A percentile compares a stretch with the other conserved stretches of the same genome.
Conservation (phyloP, 2,888 invertebrate species). For the Taenaris catops region DNA sequence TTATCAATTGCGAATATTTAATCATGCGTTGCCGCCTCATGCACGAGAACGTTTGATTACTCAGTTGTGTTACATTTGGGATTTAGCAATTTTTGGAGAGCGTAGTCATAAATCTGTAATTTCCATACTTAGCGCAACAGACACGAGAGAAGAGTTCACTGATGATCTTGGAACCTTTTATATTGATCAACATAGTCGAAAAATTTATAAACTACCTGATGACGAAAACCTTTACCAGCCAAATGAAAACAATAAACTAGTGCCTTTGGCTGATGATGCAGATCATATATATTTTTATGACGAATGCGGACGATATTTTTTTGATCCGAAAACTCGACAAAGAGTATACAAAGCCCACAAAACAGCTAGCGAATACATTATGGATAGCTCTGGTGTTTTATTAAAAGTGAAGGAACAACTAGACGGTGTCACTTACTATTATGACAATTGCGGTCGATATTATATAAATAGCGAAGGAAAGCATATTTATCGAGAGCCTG, state of each 20-base stretch:
- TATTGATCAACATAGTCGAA: conserved; percentile 58
- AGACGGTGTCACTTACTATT: conserved; percentile 55
- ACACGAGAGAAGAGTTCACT: conserved; percentile 54
- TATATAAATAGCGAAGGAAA: conserved; percentile 57
- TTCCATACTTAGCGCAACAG: conserved; percentile 59
- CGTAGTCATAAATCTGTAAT: conserved; percentile 55
- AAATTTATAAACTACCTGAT: conserved; percentile 55
- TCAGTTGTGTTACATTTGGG: conserved; percentile 62
- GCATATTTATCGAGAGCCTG: conserved; percentile 59
- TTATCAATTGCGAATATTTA: conserved; percentile 60
- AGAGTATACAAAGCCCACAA: conserved; percentile 60
- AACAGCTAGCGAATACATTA: conserved; percentile 63
- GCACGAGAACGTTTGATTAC: conserved; percentile 58
- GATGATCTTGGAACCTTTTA: conserved; percentile 60
- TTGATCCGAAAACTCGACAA: conserved; percentile 48
- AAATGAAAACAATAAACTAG: conserved; percentile 56
- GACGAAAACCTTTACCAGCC: conserved; percentile 50
- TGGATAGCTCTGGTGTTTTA: conserved; percentile 57
- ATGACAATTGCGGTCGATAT: conserved; percentile 65
- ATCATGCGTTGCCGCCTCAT: conserved; percentile 48
- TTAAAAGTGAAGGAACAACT: conserved; percentile 58
- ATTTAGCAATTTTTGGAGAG: conserved; percentile 54
- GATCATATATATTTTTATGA: conserved; percentile 61
- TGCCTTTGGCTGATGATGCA: conserved; percentile 52
- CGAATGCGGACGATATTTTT: conserved; percentile 64